Percentiles rank a stretch among this genome's conserved stretches.
Evolutionary conservation across 1,140 invertebrate genomes (phyloP).

Genomic region (Drosophila saltans): DNA sequence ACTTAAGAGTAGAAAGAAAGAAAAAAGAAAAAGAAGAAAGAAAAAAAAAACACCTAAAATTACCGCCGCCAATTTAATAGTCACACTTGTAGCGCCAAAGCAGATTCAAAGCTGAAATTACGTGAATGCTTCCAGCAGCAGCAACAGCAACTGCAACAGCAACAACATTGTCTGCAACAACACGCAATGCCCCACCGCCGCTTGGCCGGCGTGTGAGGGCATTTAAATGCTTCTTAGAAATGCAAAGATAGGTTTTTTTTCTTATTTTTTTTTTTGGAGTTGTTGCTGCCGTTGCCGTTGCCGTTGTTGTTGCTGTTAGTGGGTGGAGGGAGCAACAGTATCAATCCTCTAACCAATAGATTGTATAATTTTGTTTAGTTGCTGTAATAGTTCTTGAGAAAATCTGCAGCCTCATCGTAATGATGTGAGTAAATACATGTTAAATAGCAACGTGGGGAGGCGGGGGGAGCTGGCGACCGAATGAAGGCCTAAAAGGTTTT

Average conservation of each 20-base stretch:
- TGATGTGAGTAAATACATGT: conserved; percentile 71
- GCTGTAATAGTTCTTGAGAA: conserved; percentile 73
- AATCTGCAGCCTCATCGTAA: conserved; percentile 76
- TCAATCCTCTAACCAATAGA: conserved; percentile 20
- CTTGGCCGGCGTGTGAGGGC: conserved; percentile 48
- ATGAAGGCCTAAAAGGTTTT: conserved; percentile 47
- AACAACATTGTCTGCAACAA: conserved; percentile 34
- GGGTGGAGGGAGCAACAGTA: conserved; percentile 29
- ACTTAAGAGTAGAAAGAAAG: background rate
- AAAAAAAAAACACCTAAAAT: conserved; percentile 57
- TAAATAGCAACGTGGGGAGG: conserved; percentile 34
- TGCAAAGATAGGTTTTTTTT: conserved; percentile 55
- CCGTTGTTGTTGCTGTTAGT: conserved; percentile 25
- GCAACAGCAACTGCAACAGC: conserved; percentile 45
- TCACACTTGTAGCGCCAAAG: conserved; percentile 72
- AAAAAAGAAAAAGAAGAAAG: conserved; percentile 3
- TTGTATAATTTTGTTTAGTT: conserved; percentile 74
- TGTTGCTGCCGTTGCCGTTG: conserved; percentile 23
- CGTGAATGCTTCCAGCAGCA: conserved; percentile 51
- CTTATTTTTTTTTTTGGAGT: conserved; percentile 6
- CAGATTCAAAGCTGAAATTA: conserved; percentile 63
- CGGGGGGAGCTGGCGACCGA: conserved; percentile 14
- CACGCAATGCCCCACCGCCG: conserved; percentile 55
- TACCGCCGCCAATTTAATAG: conserved; percentile 81
- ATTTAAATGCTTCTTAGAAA: conserved; percentile 81